Evolutionary conservation across 1,140 invertebrate genomes (phyloP).

Genomic region (Ceratina australensis): DNA sequence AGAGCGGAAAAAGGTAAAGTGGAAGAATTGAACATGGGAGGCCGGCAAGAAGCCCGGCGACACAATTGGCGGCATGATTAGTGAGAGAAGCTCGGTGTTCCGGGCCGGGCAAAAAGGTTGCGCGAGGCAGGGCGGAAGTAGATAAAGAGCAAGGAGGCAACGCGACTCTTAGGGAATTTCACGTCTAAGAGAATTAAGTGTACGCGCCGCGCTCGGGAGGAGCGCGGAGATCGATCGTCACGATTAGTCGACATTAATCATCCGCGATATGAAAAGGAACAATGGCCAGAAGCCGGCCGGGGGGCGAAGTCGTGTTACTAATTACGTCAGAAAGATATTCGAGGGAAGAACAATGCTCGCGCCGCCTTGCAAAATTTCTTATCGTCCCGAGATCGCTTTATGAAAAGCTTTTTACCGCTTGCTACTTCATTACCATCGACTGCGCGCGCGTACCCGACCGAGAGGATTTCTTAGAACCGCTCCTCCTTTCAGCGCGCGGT

Average conservation of each 20-base stretch:
- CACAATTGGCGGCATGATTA: background rate
- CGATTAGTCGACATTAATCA: constrained; percentile 47
- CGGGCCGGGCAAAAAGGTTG: background rate
- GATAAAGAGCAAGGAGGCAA: constrained; percentile 25
- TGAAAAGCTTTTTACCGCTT: constrained; percentile 1
- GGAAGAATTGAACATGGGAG: background rate
- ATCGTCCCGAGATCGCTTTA: constrained; percentile 13
- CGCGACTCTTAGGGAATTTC: constrained; percentile 10
- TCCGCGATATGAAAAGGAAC: constrained; percentile 45
- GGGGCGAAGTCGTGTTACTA: constrained; percentile 37
- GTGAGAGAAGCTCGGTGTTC: background rate
- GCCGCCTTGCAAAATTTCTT: constrained; percentile 34
- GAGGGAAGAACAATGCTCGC: constrained; percentile 26
- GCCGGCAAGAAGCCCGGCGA: constrained; percentile 10
- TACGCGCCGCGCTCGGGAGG: background rate
- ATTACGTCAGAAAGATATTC: constrained; percentile 42
- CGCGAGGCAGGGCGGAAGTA: background rate
- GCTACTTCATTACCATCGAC: constrained; percentile 9
- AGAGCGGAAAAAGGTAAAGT: background rate
- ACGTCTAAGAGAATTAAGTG: constrained; percentile 38
- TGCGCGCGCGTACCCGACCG: no score
- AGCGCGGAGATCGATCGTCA: constrained; percentile 36
- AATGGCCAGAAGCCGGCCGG: constrained; percentile 19
- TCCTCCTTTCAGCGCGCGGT: no score
- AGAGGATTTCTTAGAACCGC: no score